Evolutionary conservation across 2,113 vertebrate species (phyloP), one percentile per base, ranked within the genome.

Genomic region (Chloropsis hardwickii): DNA sequence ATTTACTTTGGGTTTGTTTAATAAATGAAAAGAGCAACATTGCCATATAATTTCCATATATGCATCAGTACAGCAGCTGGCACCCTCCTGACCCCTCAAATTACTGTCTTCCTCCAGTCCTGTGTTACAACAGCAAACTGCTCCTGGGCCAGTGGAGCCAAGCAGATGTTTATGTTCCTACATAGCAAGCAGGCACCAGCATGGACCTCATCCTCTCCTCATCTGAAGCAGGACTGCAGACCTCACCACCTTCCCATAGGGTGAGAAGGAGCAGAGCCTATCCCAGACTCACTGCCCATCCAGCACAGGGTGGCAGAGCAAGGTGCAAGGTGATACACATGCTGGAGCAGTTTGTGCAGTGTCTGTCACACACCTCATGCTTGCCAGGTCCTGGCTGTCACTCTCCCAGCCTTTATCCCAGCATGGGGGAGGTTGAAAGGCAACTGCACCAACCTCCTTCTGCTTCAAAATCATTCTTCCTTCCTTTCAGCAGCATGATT

Each of bases 1-100:
- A 50, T 54, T 94, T 85, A 31, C 19, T 62, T 58, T 29, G 60
- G 8, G 23, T 37, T 92, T 91, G 66, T 72, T 95, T 94, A 94
- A 82, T 80, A 88, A 87, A 82, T n/a, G 16, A 62, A 90, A 95
- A 65, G 37, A 87, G 31, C 14, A 80, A 23, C 0, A 0, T 66
- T 91, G 61, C 24, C 2, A 1, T 72, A 39, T 60, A 7, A 72
- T 87, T 91, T 87, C 89, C 66, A 72, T 42, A 73, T 79, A 91
- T 65, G 66, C 33, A 45, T 61, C 66, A 85, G 73, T 42, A 66
- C 16, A 53, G 78, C 89, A 54, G 78, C 66, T 92, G 81, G 45
- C 61, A 22, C 25, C 16, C 4, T 60, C 57, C 40, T 70, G 45
- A 64, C 29, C 28, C 22, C 45, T 31, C 57, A 64, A 22, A 57